phyloP scores from a whole-genome alignment of 2,797 vertebrate species.

The Eospalax fontanierii region DNA sequence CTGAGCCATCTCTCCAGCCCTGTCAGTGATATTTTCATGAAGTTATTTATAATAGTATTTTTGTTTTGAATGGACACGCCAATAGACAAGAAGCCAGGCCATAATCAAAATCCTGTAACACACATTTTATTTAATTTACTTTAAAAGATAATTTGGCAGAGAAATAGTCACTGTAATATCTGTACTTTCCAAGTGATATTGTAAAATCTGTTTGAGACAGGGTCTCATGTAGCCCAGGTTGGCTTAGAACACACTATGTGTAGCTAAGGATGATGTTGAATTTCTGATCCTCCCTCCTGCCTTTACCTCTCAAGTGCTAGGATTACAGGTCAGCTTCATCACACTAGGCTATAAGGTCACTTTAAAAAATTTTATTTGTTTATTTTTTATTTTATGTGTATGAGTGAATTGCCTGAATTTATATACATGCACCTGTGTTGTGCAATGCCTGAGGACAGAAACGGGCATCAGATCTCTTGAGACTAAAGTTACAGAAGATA shows the following conservation, averaged over 20 bases:
- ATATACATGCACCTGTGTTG: too few species aligned
- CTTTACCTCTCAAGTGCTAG: background rate
- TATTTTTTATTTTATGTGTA: too few species aligned
- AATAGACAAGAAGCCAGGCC: slow-evolving; percentile 51
- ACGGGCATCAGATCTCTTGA: too few species aligned
- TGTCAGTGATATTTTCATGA: background rate
- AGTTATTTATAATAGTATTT: slow-evolving; percentile 55
- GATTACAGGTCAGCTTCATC: background rate
- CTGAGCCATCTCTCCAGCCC: too few species aligned
- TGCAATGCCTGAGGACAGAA: too few species aligned
- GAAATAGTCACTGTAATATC: slow-evolving; percentile 24
- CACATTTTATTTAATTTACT: slow-evolving; percentile 57
- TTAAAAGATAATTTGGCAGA: slow-evolving; percentile 70
- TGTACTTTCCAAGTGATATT: slow-evolving; percentile 54
- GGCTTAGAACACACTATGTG: background rate
- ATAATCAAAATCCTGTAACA: slow-evolving; percentile 37
- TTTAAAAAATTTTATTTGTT: too few species aligned
- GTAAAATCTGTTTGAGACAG: background rate
- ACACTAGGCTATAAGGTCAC: background rate
- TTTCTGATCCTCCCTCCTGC: background rate
- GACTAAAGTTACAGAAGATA: too few species aligned
- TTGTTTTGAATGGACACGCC: slow-evolving; percentile 48
- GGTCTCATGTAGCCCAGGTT: background rate
- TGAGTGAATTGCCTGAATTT: too few species aligned
- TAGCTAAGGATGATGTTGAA: background rate